Evolutionary conservation across 2,888 invertebrate species (phyloP), one percentile per base, ranked within the genome.

Genomic region (Agrochola lychnidis): DNA sequence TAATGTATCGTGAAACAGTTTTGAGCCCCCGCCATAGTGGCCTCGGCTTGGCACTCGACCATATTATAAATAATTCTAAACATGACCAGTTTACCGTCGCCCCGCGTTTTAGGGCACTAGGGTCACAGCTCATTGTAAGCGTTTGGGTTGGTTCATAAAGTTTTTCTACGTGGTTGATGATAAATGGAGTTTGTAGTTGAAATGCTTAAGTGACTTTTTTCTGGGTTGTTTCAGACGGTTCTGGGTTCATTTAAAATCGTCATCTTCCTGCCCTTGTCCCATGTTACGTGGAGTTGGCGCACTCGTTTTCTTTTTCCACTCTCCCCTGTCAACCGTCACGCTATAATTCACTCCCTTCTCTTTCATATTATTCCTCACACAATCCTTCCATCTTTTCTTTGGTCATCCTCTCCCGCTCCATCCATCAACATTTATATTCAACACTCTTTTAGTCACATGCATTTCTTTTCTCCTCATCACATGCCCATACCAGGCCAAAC

Each of bases 1-100:
- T 61, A 85, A 74, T 85, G 48, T 73, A 82, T 78, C 42, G 57
- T 51, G 40, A 66, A 62, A 84, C 69, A 48, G 71, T 82, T 85
- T 71, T 53, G 69, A 77, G 77, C 71, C n/a, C 7, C 53, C 51
- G 73, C 73, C 59, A 73, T 71, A 81, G 73, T 62, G 64, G 85
- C 68, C 2, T 48, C 10, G 30, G 62, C 69, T 84, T 84, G 86
- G 84, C 86, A 82, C 86, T 73, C 74, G 66, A 85, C 83, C 79
- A 79, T 82, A 79, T 72, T 85, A 76, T 84, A 79, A 84, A 84
- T 82, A 85, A 76, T 85, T 82, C 83, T 68, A 71, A 76, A 79
- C 83, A 82, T 79, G 86, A 76, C 83, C 85, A 82, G 82, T 85
- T 85, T 83, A 83, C 78, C 69, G 64, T 57, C 71, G 59, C 71